A percentile compares a stretch with the other conserved stretches of the same genome.
phyloP scores from a whole-genome alignment of 1,140 invertebrate genomes.

The Brachionus sp. region DNA sequence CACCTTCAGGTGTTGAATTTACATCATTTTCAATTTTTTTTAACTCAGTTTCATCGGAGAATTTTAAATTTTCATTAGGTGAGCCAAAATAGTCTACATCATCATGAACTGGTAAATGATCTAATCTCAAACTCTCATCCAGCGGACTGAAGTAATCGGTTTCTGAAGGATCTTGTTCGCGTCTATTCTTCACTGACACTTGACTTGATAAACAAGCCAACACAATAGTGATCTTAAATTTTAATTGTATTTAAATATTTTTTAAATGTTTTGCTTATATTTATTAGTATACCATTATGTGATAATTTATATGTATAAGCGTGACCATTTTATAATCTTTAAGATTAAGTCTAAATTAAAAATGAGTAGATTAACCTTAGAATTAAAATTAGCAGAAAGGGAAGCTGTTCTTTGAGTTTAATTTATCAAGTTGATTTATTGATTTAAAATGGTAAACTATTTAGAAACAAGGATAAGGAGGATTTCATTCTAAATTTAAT shows the following conservation, averaged over 20 bases:
- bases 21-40: neutral
- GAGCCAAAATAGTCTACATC: neutral
- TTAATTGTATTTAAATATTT: neutral
- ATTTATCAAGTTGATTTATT: neutral
- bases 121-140: neutral
- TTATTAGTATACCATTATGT: neutral
- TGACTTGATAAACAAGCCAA: neutral
- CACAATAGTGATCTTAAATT: neutral
- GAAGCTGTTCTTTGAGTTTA: neutral
- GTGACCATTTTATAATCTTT: neutral
- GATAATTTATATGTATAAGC: neutral
- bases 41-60: neutral
- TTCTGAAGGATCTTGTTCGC: neutral
- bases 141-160: neutral
- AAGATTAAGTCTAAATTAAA: neutral
- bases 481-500: neutral
- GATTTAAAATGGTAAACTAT: neutral
- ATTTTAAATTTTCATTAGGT: no score
- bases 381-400: neutral
- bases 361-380: neutral
- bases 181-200: neutral
- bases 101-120: constrained; percentile 1
- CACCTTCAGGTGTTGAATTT: neutral
- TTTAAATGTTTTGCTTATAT: neutral
- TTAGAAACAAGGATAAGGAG: neutral